Evolutionary conservation across 1,140 invertebrate genomes (phyloP), one percentile per base, ranked within the genome.

Genomic region (Pogonognathellus flavescens): DNA sequence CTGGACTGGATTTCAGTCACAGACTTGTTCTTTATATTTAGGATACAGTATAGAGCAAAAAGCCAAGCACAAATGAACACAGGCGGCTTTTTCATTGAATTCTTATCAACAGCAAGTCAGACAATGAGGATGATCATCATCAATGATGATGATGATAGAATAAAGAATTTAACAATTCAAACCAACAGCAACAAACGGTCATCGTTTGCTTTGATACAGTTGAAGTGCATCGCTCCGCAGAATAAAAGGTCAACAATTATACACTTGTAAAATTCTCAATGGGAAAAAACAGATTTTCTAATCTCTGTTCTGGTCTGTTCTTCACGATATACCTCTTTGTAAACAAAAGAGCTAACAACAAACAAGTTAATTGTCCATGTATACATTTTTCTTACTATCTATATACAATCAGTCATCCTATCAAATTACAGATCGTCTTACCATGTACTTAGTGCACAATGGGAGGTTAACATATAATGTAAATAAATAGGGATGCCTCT

Each of bases 61-160:
- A n/a, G n/a, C n/a, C n/a, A n/a, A n/a, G n/a, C n/a, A n/a, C n/a
- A n/a, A n/a, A n/a, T n/a, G n/a, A n/a, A n/a, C n/a, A n/a, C n/a
- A n/a, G n/a, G n/a, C 62, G 62, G 62, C 62, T 66, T 76, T 76
- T 76, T 76, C 70, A 76, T 76, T 76, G 70, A 76, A 76, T 76
- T 76, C 31, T 76, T 76, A 41, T 14, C 22, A 25, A 66, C 22
- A 25, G 10, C 20, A 14, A 11, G 1, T 3, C 31, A 41, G 31
- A 41, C 31, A 41, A 41, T 41, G 31, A 41, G 31, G 31, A 41
- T 41, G 31, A 41, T 41, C 31, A 41, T 41, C 31, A 41, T 41
- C 20, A 14, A 18, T 25, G 60, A 25, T 66, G 11, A 66, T 25
- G 22, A 66, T 16, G 25, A 66, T 60, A 22, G 31, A 41, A 41